phyloP scores from a whole-genome alignment of 2,113 vertebrate genomes.

The Dolichotis patagonum region DNA sequence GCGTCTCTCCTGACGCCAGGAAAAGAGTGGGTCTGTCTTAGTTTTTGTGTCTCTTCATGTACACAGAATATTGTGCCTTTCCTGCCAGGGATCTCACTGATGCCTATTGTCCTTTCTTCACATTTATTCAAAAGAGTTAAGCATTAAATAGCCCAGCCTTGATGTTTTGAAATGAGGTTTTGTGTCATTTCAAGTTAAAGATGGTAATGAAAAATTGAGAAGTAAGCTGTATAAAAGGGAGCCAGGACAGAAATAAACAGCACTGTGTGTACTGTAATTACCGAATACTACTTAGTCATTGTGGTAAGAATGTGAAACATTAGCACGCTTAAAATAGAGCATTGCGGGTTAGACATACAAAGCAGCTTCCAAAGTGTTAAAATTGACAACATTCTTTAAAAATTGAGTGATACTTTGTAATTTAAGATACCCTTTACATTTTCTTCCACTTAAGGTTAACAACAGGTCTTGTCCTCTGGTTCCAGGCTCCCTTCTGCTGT shows the following conservation, averaged over 20 bases:
- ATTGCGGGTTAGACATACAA: not conserved
- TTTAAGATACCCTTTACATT: not conserved
- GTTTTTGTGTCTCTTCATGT: not conserved
- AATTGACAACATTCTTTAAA: not conserved
- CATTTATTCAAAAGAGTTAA: slow-evolving; percentile 49
- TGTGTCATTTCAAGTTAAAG: slow-evolving; percentile 42
- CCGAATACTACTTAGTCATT: not conserved
- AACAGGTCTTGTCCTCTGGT: not conserved
- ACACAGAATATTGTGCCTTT: slow-evolving; percentile 5
- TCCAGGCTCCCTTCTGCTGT: not conserved
- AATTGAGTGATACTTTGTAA: not conserved
- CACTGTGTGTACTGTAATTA: not conserved
- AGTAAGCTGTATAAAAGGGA: not conserved
- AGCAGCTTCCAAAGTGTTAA: not conserved
- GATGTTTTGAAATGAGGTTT: slow-evolving; percentile 49
- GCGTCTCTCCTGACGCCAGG: not conserved
- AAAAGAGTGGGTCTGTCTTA: not conserved
- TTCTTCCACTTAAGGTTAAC: not conserved
- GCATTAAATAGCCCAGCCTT: slow-evolving; percentile 31
- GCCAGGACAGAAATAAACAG: not conserved
- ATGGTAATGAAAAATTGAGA: slow-evolving; percentile 34
- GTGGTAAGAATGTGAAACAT: slow-evolving; percentile 6
- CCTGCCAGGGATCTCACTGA: not conserved
- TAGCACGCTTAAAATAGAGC: not conserved
- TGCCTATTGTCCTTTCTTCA: not conserved